These are phyloP conservation scores for Orientallactaga bullata DNA, from an alignment of 2,113 vertebrate species.

Conservation along the genomic window DNA sequence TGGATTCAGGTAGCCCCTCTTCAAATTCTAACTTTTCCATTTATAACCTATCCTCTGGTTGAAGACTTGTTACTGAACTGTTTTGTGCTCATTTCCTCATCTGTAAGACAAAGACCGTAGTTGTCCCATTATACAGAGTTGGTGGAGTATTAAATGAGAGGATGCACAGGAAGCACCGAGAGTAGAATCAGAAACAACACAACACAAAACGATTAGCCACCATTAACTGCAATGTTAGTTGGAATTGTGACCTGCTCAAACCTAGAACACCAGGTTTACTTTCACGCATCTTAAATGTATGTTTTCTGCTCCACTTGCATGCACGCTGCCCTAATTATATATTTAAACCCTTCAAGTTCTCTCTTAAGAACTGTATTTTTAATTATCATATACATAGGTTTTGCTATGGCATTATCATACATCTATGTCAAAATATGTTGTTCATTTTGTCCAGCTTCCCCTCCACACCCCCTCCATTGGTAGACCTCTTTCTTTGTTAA, in stretches of 20 bases:
- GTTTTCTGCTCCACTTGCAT: neutral
- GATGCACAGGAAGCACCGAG: neutral
- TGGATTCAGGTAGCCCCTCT: conserved; percentile 5
- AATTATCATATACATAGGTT: neutral
- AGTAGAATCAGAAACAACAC: neutral
- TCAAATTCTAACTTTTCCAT: neutral
- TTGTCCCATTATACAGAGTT: neutral
- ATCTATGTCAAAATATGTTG: neutral
- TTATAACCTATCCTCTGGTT: neutral
- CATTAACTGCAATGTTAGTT: neutral
- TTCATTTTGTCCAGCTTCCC: neutral
- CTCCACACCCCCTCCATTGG: neutral
- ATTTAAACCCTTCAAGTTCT: conserved; percentile 17
- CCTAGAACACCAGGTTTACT: neutral
- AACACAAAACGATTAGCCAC: neutral
- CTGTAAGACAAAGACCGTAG: conserved; percentile 13
- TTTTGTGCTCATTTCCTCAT: conserved; percentile 2
- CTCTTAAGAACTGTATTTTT: conserved; percentile 6
- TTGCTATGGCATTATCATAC: neutral
- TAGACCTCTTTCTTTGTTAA: neutral
- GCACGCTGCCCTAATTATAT: neutral
- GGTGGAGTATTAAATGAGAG: neutral
- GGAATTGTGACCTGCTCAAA: conserved; percentile 20
- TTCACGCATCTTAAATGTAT: neutral
- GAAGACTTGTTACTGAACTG: neutral